Evolutionary conservation across 1,140 invertebrate species (phyloP), one percentile per base, ranked within the genome.

Genomic region (Arctopsyche grandis): DNA sequence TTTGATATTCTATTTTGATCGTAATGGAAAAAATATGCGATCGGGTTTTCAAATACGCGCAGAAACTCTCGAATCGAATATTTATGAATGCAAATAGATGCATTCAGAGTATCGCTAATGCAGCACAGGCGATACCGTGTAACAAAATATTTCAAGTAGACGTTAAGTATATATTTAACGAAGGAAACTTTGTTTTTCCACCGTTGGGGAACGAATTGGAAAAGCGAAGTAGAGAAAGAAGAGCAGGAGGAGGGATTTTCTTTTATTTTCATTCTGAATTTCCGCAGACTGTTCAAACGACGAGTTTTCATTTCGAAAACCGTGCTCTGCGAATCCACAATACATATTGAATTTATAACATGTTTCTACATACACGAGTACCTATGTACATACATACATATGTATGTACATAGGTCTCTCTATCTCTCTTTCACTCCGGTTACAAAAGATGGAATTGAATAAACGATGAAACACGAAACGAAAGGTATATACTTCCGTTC

Each of bases 161-260:
- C 63, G 10, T 66, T 66, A 66, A 66, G 63, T 66, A 66, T 24
- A 66, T 66, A 66, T 66, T 66, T 66, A 66, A 29, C 9, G 63
- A 29, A 24, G 63, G 5, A 66, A 66, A 66, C 63, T 66, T 66
- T 26, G 63, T 29, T 60, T 60, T 60, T 21, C 7, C 14, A 16
- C 16, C 9, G 56, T 52, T 21, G 0, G 63, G 24, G 63, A 52
- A 52, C 63, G 24, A 66, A 66, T 66, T 24, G 63, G 24, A 66
- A 66, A 66, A 66, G 21, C 63, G 63, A 60, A n/a, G n/a, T n/a
- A n/a, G 58, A 52, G 48, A 52, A 46, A 46, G 5, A n/a, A n/a
- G n/a, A 46, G 44, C 44, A 46, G 5, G 12, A 52, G 48, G 16
- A 3, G 19, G 1, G 58, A 3, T 66, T 26, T 66, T 5, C 63